phyloP scores from a whole-genome alignment of 1,140 invertebrate genomes.

The Leptonema lineaticorne region DNA sequence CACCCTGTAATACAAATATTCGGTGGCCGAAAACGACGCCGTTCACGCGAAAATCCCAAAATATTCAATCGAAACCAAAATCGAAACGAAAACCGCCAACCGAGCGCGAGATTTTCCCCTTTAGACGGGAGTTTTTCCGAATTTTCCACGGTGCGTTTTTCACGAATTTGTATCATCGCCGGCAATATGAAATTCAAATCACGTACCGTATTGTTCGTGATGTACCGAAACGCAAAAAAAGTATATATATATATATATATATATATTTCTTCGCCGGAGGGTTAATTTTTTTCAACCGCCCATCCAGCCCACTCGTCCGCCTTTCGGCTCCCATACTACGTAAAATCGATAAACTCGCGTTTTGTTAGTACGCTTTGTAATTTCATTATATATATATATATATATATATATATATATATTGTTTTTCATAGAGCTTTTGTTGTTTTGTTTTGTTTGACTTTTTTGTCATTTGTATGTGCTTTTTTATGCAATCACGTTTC shows the following conservation, averaged over 20 bases:
- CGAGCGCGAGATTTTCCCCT: background rate
- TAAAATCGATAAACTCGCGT: slow-evolving; percentile 15
- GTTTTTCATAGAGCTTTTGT: too few relatives aligned
- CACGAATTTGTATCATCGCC: slow-evolving; percentile 13
- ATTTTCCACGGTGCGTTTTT: background rate
- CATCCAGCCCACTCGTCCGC: too few relatives aligned
- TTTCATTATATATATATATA: too few relatives aligned
- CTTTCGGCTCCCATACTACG: too few relatives aligned
- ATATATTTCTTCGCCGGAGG: background rate
- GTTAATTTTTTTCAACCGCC: slow-evolving; percentile 8
- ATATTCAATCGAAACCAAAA: background rate
- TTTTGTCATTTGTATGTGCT: too few relatives aligned
- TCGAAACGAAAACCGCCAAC: background rate
- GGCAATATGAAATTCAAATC: slow-evolving; percentile 14
- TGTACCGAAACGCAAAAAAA: slow-evolving; percentile 17
- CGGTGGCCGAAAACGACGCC: too few relatives aligned
- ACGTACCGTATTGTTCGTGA: slow-evolving; percentile 24
- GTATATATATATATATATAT: too few relatives aligned
- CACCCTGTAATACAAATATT: too few relatives aligned
- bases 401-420: too few relatives aligned
- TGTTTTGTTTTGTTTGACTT: too few relatives aligned
- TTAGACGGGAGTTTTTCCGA: background rate
- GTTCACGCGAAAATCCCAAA: background rate
- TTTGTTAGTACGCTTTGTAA: too few relatives aligned
- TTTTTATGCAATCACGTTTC: slow-evolving; percentile 1